Percentiles rank a stretch among this genome's conserved stretches.
Conservation (phyloP, 2,888 invertebrate species). For the Melinopterus prodromus region DNA sequence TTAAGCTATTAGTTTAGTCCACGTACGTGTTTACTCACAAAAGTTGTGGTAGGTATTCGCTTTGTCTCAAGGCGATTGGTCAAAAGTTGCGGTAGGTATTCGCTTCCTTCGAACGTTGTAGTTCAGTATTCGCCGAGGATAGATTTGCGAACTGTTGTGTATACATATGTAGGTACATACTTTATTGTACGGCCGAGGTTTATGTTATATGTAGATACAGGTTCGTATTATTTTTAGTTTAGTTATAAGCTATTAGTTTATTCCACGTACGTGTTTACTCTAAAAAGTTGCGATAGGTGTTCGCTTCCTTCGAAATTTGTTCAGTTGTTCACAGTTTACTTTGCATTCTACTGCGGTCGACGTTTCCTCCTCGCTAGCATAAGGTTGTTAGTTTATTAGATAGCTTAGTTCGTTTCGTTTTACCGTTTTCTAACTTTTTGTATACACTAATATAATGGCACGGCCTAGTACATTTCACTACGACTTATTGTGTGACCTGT, state of each 20-base stretch:
- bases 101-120: too few species aligned
- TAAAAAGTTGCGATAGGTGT: too few species aligned
- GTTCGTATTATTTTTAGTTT: neutral
- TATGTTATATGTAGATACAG: too few species aligned
- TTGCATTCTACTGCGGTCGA: neutral
- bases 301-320: too few species aligned
- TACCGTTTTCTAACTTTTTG: neutral
- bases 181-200: too few species aligned
- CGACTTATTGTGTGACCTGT: neutral
- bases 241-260: neutral
- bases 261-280: neutral
- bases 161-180: too few species aligned
- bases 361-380: neutral
- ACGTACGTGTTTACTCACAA: neutral
- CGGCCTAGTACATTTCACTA: neutral
- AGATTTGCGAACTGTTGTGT: too few species aligned
- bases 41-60: too few species aligned
- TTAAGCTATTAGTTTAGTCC: neutral
- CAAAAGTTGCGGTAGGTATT: too few species aligned
- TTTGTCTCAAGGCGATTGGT: too few species aligned
- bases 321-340: neutral
- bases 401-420: neutral
- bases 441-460: neutral
- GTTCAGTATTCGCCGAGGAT: too few species aligned
- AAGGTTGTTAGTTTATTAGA: neutral